Evolutionary conservation across 2,888 invertebrate genomes (phyloP), one percentile per base, ranked within the genome.

Genomic region (Fissipunctia ypsillon): DNA sequence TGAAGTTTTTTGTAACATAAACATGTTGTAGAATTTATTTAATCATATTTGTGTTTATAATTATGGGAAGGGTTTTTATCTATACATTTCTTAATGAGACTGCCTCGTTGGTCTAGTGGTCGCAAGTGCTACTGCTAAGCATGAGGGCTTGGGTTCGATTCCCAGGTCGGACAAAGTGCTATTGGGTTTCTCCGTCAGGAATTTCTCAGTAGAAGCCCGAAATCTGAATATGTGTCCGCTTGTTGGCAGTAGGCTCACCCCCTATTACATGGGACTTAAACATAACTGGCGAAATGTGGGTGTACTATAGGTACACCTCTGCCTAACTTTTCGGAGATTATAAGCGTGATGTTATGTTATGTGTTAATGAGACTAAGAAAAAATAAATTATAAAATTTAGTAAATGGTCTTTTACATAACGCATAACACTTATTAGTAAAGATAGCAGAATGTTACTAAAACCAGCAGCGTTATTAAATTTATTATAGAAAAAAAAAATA

Each of bases 1-100:
- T 60, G 16, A 69, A 81, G 80, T 77, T 77, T 69, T 77, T 77
- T 69, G n/a, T 52, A 52, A 57, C 28, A 54, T 54, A 65, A 69
- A 69, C 59, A 65, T 69, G 64, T 61, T 65, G 41, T 65, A 43
- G 31, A 81, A 50, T 71, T n/a, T 59, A 45, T 71, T 80, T 35
- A 48, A 79, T 45, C 25, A 52, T 60, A 50, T 73, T 73, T 72
- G 35, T 61, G 48, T 64, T 64, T 45, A 45, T 38, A 5, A 61
- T 75, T 69, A n/a, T 10, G 10, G 10, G 5, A 19, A 19, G 22
- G n/a, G 19, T 48, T 71, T 71, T 25, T 10, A 7, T 19, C 2
- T 45, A 3, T 3, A 25, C 1, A 25, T 41, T 31, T 19, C 4
- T 22, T 43, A 43, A 61, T 61, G 35, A n/a, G 6, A n/a, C 3